Conservation (phyloP, 1,140 invertebrate genomes). For the Ips nitidus region DNA sequence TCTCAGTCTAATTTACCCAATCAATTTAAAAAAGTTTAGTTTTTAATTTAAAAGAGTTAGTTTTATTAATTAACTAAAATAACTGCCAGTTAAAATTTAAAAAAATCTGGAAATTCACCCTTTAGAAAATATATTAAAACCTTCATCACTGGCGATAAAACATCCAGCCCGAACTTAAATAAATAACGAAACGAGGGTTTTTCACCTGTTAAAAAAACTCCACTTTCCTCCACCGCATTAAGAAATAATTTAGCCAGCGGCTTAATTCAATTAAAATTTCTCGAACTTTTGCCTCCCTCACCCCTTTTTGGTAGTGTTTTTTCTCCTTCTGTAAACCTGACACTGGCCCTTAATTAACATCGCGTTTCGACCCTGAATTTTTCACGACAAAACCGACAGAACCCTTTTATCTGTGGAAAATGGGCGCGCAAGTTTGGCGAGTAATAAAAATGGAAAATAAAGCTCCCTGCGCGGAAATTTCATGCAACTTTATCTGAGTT, state of each 20-base stretch:
- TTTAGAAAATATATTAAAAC: too few relatives aligned
- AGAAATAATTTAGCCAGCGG: neutral
- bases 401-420: slow-evolving; percentile 15
- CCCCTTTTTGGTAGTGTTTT: neutral
- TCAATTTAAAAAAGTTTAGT: too few relatives aligned
- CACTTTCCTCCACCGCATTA: neutral
- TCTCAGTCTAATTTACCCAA: too few relatives aligned
- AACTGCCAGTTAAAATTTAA: too few relatives aligned
- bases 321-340: neutral
- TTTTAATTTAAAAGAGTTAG: too few relatives aligned
- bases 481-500: slow-evolving; percentile 21
- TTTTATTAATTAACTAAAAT: too few relatives aligned
- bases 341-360: slow-evolving; percentile 1
- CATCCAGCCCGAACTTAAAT: too few relatives aligned
- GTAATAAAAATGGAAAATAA: slow-evolving; percentile 25
- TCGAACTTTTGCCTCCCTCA: neutral
- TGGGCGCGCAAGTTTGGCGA: slow-evolving; percentile 8
- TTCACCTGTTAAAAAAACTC: too few relatives aligned
- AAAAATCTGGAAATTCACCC: too few relatives aligned
- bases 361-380: slow-evolving; percentile 4
- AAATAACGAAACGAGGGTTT: too few relatives aligned
- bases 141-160: too few relatives aligned
- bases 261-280: slow-evolving; percentile 4
- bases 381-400: slow-evolving; percentile 13
- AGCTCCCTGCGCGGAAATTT: slow-evolving; percentile 20